These are phyloP conservation scores for Beroe ovata DNA, from an alignment of 37 sponge, comb jelly and placozoan species.

Conservation along the genomic window DNA sequence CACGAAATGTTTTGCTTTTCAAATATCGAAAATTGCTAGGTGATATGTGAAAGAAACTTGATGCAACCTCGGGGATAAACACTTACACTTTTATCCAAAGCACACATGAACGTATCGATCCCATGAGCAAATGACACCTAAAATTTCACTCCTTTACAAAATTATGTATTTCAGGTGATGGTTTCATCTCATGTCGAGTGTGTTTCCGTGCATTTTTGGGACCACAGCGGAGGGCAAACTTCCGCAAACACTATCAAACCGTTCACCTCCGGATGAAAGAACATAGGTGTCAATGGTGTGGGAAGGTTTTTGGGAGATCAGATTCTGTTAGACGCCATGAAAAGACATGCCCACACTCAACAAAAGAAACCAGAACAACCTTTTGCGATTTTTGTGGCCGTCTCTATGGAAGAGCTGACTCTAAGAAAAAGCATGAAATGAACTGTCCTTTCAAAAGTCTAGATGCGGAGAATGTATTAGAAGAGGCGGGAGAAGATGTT, in stretches of 20 bases:
- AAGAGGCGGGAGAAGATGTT: neutral
- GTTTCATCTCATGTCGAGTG: neutral
- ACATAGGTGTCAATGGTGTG: slow-evolving; percentile 17
- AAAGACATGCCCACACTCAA: slow-evolving; percentile 4
- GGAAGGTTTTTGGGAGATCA: slow-evolving; percentile 13
- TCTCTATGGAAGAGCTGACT: slow-evolving; percentile 3
- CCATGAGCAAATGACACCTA: too few relatives aligned
- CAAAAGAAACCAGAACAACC: neutral
- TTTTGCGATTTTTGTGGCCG: neutral
- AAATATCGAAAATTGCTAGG: neutral
- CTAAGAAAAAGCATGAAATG: neutral
- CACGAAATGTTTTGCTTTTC: too few relatives aligned
- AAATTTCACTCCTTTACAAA: too few relatives aligned
- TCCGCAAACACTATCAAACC: slow-evolving; percentile 10
- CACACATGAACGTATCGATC: too few relatives aligned
- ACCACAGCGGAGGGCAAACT: slow-evolving; percentile 5
- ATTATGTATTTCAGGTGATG: neutral
- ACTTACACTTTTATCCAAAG: neutral
- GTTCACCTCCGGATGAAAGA: slow-evolving; percentile 43
- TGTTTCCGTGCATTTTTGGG: slow-evolving; percentile 9
- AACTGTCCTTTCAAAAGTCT: neutral
- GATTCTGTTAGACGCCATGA: slow-evolving; percentile 1
- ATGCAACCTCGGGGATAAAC: neutral
- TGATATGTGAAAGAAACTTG: neutral
- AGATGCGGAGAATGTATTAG: neutral